Percentiles rank a stretch among this genome's conserved stretches.
phyloP scores from a whole-genome alignment of 2,888 invertebrate species.

The Tupiocoris notatus region DNA sequence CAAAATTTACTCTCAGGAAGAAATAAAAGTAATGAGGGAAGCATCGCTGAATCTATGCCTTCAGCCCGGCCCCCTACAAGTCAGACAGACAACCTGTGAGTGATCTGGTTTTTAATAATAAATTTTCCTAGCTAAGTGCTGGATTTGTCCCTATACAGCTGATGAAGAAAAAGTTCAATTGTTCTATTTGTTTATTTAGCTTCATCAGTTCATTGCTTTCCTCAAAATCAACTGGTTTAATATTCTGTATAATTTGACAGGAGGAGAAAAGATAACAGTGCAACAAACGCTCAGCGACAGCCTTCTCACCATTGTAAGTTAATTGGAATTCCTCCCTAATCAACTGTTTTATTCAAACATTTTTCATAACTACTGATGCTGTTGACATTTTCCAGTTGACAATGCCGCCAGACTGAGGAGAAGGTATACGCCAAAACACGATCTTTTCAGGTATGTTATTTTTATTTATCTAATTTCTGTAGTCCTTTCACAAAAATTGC shows the following conservation, averaged over 20 bases:
- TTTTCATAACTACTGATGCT: background rate
- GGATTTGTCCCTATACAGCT: no score
- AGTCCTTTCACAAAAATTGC: no score
- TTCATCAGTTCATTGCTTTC: no score
- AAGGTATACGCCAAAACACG: constrained; percentile 18
- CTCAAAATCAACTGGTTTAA: no score
- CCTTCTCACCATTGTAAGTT: constrained; percentile 30
- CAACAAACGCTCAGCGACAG: constrained; percentile 22
- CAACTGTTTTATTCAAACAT: background rate
- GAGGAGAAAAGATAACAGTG: constrained; percentile 34
- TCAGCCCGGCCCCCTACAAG: constrained; percentile 29
- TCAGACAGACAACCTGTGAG: constrained; percentile 46
- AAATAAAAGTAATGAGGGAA: constrained; percentile 70
- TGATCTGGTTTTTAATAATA: no score
- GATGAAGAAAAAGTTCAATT: no score
- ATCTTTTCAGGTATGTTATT: no score
- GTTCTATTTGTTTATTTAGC: no score
- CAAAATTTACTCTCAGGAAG: constrained; percentile 79
- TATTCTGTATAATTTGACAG: no score
- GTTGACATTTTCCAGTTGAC: constrained; percentile 32
- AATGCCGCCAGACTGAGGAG: constrained; percentile 22
- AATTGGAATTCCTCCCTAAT: background rate
- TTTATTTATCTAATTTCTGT: no score
- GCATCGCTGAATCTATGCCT: constrained; percentile 44
- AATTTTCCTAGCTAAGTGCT: no score